phyloP scores from a whole-genome alignment of 2,888 invertebrate genomes.

The Cetonia aurata region DNA sequence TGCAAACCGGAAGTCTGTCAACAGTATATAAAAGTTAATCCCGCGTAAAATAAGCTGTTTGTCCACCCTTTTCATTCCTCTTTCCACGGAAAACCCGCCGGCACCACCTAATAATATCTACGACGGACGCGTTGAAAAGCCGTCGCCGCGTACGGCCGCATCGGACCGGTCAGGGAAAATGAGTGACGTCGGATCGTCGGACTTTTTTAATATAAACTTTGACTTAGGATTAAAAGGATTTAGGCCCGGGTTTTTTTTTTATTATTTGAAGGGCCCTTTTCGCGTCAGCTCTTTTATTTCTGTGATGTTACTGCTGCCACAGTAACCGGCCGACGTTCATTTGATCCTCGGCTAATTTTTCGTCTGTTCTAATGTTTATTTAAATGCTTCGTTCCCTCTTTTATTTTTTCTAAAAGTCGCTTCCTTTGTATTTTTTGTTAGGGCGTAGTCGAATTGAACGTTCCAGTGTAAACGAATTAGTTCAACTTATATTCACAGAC shows the following conservation, averaged over 20 bases:
- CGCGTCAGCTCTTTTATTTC: slow-evolving; percentile 35
- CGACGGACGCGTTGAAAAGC: slow-evolving; percentile 3
- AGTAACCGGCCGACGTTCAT: slow-evolving; percentile 13
- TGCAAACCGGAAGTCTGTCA: slow-evolving; percentile 61
- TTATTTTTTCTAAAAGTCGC: slow-evolving; percentile 14
- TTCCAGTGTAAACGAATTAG: background rate
- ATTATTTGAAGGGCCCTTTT: slow-evolving; percentile 4
- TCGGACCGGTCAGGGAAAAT: slow-evolving; percentile 12
- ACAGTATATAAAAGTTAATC: slow-evolving; percentile 66
- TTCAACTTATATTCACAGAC: background rate
- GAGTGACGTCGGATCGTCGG: slow-evolving; percentile 40
- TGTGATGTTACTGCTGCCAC: slow-evolving; percentile 23
- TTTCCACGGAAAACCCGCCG: slow-evolving; percentile 19
- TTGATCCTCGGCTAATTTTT: slow-evolving; percentile 39
- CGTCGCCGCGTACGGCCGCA: background rate
- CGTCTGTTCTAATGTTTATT: slow-evolving; percentile 38
- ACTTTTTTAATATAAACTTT: slow-evolving; percentile 45
- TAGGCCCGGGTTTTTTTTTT: slow-evolving; percentile 27
- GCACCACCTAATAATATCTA: slow-evolving; percentile 22
- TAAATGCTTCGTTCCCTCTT: slow-evolving; percentile 29
- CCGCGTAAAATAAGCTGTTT: slow-evolving; percentile 64
- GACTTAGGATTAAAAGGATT: slow-evolving; percentile 45
- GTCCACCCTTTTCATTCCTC: slow-evolving; percentile 49
- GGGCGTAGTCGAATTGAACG: background rate
- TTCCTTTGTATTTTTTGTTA: slow-evolving; percentile 15